Conservation (phyloP, 2,888 invertebrate species). For the Lithophane semibrunnea region DNA sequence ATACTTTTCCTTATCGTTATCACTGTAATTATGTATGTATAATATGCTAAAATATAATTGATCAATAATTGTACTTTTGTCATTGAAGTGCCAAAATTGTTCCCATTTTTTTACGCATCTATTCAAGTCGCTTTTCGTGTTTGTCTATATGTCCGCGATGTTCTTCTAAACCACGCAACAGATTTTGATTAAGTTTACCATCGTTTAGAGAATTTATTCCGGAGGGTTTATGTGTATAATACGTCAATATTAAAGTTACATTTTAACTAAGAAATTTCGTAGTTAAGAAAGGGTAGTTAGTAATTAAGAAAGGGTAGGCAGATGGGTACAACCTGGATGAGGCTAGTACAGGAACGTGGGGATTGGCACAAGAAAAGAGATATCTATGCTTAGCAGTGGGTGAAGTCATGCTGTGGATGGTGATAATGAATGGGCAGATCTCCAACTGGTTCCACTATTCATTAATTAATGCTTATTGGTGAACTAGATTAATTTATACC, state of each 20-base stretch:
- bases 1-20: neutral
- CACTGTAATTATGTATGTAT: neutral
- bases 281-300: too few species aligned
- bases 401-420: neutral
- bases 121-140: too few species aligned
- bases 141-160: too few species aligned
- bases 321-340: neutral
- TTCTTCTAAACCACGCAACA: too few species aligned
- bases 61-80: slow-evolving; percentile 2
- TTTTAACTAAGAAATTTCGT: too few species aligned
- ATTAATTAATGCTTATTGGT: neutral
- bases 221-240: too few species aligned
- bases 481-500: neutral
- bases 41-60: slow-evolving; percentile 21
- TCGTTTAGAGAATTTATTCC: too few species aligned
- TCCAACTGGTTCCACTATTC: neutral
- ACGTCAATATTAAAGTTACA: too few species aligned
- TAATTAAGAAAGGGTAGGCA: neutral
- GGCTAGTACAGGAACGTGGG: too few species aligned
- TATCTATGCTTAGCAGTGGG: too few species aligned
- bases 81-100: neutral
- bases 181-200: too few species aligned
- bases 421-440: neutral
- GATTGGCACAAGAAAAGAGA: too few species aligned
- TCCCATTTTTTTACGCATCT: neutral